Evolutionary conservation across 2,888 invertebrate species (phyloP).

Genomic region (Ophion ventricosus): DNA sequence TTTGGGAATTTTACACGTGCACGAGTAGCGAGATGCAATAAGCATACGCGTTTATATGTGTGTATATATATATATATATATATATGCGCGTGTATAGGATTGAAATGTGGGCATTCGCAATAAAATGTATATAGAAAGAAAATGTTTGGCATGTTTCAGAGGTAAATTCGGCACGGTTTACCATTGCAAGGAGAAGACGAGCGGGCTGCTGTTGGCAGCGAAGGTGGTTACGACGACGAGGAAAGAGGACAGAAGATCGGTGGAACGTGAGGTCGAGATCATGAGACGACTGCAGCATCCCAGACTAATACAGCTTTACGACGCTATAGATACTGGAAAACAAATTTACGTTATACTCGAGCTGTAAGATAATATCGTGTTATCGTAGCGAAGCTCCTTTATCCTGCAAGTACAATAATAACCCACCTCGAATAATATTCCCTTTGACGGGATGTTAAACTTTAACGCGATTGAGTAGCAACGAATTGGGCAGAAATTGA

Average conservation of each 20-base stretch:
- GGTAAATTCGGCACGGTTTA: conserved; percentile 99
- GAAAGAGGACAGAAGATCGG: conserved; percentile 94
- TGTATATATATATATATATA: not conserved
- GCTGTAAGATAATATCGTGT: conserved; percentile 90
- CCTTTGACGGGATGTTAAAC: not conserved
- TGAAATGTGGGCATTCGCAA: conserved; percentile 46
- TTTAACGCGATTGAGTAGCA: not conserved
- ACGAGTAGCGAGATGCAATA: not conserved
- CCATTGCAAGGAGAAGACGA: conserved; percentile 93
- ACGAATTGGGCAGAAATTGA: not conserved
- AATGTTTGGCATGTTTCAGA: conserved; percentile 84
- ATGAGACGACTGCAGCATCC: conserved; percentile 98
- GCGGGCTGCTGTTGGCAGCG: conserved; percentile 93
- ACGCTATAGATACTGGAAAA: conserved; percentile 96
- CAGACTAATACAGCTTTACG: conserved; percentile 97
- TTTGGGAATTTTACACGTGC: not conserved
- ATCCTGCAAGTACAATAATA: not conserved
- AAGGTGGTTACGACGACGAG: conserved; percentile 95
- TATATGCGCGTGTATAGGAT: not conserved
- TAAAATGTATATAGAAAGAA: conserved; percentile 33
- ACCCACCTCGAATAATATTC: not conserved
- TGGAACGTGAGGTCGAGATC: conserved; percentile 97
- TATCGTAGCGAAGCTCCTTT: not conserved
- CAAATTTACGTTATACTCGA: conserved; percentile 98
- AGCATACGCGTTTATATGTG: not conserved